Conservation (phyloP, 2,113 vertebrate species). For the Grammomys surdaster region DNA sequence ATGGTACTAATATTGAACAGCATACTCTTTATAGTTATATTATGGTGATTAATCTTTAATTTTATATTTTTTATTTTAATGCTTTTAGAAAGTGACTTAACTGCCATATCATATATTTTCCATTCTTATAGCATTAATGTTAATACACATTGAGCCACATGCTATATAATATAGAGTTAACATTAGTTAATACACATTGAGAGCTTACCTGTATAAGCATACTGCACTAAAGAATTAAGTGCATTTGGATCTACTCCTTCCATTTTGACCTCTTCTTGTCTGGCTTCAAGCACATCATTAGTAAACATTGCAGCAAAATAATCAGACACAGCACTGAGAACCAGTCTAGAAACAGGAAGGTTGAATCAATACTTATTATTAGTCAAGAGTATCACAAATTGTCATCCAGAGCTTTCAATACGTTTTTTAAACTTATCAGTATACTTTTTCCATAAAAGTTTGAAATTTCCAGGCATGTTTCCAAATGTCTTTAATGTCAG, state of each 20-base stretch:
- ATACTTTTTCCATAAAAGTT: not conserved
- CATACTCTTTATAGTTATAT: not conserved
- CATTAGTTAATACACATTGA: not conserved
- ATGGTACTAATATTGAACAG: not conserved
- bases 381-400: not conserved
- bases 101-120: not conserved
- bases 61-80: not conserved
- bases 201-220: conserved; percentile 95
- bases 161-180: not conserved
- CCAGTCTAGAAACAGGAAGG: conserved; percentile 89
- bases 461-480: not conserved
- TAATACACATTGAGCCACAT: not conserved
- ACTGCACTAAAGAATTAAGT: conserved; percentile 94
- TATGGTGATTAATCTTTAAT: not conserved
- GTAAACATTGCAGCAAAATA: conserved; percentile 99
- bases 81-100: not conserved
- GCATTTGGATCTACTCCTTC: conserved; percentile 97
- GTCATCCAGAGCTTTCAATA: not conserved
- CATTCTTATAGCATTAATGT: not conserved
- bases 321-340: conserved; percentile 96
- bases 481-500: not conserved
- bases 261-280: conserved; percentile 98
- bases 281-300: conserved; percentile 95
- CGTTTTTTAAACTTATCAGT: not conserved
- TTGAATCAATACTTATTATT: conserved; percentile 54